phyloP scores from a whole-genome alignment of 2,113 vertebrate genomes.

The Oreotrochilus melanogaster region DNA sequence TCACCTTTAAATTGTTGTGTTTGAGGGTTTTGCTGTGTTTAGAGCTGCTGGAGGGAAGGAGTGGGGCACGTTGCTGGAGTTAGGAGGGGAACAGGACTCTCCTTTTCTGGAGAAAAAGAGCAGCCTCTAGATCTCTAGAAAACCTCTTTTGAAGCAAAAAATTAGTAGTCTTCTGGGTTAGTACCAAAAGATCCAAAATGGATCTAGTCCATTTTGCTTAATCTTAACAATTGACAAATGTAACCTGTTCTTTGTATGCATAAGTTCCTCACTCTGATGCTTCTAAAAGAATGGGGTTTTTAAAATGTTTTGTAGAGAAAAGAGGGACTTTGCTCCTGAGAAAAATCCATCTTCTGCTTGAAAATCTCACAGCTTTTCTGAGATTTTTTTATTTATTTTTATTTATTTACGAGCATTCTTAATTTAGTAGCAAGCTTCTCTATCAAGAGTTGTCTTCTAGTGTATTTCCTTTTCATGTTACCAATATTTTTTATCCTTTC shows the following conservation, averaged over 20 bases:
- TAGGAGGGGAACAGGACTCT: background rate
- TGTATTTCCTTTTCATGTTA: background rate
- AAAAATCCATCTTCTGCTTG: background rate
- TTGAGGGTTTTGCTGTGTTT: background rate
- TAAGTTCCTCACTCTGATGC: background rate
- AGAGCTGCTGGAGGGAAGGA: background rate
- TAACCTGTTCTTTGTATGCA: fast-evolving
- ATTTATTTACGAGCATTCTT: background rate
- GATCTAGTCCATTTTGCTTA: background rate
- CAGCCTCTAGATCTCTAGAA: background rate
- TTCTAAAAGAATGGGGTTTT: background rate
- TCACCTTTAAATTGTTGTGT: background rate
- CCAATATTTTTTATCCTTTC: background rate
- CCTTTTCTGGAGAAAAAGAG: background rate
- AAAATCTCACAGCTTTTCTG: background rate
- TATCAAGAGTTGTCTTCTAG: background rate
- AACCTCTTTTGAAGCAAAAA: background rate
- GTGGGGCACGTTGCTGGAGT: background rate
- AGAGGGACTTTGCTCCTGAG: background rate
- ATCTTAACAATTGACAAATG: background rate
- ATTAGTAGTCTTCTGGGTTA: background rate
- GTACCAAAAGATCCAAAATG: background rate
- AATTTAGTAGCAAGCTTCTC: background rate
- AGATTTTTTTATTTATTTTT: no score
- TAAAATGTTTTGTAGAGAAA: background rate